phyloP scores from a whole-genome alignment of 1,140 invertebrate species.

The Diorhabda sublineata region DNA sequence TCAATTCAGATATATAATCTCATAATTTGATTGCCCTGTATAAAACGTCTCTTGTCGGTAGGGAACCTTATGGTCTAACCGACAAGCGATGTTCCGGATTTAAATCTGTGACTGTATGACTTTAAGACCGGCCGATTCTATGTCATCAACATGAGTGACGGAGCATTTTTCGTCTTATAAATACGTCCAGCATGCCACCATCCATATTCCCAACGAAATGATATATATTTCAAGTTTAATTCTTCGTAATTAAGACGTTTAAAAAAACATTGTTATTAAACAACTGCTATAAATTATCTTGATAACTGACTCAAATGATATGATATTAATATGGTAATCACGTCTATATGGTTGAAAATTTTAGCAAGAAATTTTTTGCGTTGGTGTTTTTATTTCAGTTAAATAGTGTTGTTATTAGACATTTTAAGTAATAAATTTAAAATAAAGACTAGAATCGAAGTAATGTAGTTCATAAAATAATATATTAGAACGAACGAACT shows the following conservation, averaged over 20 bases:
- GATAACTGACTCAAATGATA: background rate
- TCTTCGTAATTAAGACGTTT: background rate
- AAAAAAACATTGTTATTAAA: background rate
- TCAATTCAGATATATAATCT: no score
- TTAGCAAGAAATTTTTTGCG: no score
- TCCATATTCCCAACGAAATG: conserved; percentile 6
- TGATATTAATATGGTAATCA: background rate
- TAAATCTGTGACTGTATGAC: conserved; percentile 17
- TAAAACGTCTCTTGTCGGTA: conserved; percentile 1
- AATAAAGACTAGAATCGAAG: no score
- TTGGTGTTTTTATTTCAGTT: no score
- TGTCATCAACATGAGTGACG: conserved; percentile 41
- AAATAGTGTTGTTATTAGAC: no score
- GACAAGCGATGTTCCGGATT: conserved; percentile 26
- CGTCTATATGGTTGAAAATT: no score
- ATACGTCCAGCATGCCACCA: conserved; percentile 29
- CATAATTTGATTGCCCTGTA: conserved; percentile 2
- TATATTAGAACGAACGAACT: no score
- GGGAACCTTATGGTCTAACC: conserved; percentile 17
- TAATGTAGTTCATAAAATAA: no score
- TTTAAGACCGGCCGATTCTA: conserved; percentile 28
- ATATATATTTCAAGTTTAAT: background rate
- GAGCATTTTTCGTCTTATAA: conserved; percentile 36
- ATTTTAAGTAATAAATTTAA: no score
- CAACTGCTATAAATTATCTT: background rate